Conservation (phyloP, 2,888 invertebrate species). For the Automeris io region DNA sequence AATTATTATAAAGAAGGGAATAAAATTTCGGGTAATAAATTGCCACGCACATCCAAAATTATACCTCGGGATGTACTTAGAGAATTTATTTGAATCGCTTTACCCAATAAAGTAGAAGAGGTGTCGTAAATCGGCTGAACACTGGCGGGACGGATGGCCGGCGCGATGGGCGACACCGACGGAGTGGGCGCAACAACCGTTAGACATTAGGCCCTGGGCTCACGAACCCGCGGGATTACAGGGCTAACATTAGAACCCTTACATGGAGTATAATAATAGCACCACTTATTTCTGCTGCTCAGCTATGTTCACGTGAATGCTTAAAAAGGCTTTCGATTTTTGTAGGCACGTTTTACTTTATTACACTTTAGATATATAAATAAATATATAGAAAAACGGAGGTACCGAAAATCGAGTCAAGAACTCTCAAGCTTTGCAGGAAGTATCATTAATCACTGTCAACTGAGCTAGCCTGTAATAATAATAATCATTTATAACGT, state of each 20-base stretch:
- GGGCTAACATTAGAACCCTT: conserved; percentile 19
- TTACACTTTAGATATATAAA: too few relatives aligned
- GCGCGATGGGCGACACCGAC: conserved; percentile 55
- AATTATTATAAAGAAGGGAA: background rate
- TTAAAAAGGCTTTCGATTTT: background rate
- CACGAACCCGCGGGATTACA: conserved; percentile 25
- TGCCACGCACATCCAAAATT: conserved; percentile 42
- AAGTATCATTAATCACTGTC: too few relatives aligned
- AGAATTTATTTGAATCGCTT: conserved; percentile 68
- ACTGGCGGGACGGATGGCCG: conserved; percentile 52
- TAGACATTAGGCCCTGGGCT: conserved; percentile 35
- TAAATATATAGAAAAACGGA: too few relatives aligned
- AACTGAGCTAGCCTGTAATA: too few relatives aligned
- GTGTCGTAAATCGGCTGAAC: conserved; percentile 64
- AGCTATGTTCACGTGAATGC: background rate
- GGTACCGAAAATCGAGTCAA: too few relatives aligned
- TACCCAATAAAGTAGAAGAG: conserved; percentile 67
- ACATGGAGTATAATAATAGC: conserved; percentile 5
- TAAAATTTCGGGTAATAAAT: conserved; percentile 25
- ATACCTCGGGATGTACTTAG: conserved; percentile 41
- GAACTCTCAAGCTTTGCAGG: too few relatives aligned
- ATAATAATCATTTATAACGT: too few relatives aligned
- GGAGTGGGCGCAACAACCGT: conserved; percentile 68
- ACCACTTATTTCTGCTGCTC: conserved; percentile 1
- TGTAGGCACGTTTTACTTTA: too few relatives aligned